phyloP scores from a whole-genome alignment of 92 coral and sea anemone genomes.

The Galaxea fascicularis region DNA sequence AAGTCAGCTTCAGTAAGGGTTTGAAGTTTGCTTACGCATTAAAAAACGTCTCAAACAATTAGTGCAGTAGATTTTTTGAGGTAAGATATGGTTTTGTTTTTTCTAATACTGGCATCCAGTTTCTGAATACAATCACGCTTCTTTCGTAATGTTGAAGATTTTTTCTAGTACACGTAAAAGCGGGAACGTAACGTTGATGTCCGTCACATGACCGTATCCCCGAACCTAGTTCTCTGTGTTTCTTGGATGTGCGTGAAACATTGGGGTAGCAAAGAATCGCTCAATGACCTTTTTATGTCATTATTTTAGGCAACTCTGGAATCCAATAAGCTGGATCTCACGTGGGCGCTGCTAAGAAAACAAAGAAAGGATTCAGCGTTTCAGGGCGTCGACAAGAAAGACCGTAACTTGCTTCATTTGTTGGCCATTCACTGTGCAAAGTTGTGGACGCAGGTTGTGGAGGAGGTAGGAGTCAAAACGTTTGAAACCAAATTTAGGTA shows the following conservation, averaged over 20 bases:
- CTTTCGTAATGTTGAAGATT: no score
- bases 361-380: conserved; percentile 77
- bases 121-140: no score
- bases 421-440: conserved; percentile 74
- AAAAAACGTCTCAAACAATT: no score
- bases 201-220: not conserved
- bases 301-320: conserved; percentile 76
- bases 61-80: no score
- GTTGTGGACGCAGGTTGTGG: conserved; percentile 61
- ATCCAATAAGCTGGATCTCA: conserved; percentile 78
- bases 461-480: conserved; percentile 42
- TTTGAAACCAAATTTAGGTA: not conserved
- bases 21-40: no score
- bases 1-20: no score
- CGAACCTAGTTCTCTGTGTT: not conserved
- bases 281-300: not conserved
- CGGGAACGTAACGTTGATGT: no score
- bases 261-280: no score
- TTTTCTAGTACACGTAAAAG: no score
- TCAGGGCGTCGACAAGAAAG: conserved; percentile 64
- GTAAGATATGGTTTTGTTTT: no score
- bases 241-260: not conserved
- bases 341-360: conserved; percentile 82
- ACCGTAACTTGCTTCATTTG: conserved; percentile 78
- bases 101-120: no score